Evolutionary conservation across 1,140 invertebrate species (phyloP).

Genomic region (Sarcophaga peregrina): DNA sequence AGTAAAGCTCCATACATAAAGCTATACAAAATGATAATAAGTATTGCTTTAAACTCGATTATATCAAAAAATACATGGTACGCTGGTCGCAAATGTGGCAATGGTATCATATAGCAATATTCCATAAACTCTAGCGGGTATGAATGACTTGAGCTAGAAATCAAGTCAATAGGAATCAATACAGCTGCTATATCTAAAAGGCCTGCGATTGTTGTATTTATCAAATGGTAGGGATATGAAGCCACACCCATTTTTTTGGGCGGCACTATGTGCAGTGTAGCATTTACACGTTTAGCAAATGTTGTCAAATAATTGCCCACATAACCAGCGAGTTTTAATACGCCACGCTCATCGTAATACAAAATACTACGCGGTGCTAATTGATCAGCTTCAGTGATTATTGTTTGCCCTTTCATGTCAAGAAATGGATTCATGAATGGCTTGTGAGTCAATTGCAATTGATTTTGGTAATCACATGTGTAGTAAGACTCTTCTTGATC

Average conservation of each 20-base stretch:
- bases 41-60: neutral
- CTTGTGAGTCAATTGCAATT: too few species aligned
- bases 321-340: conserved; percentile 48
- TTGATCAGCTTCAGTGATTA: conserved; percentile 42
- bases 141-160: neutral
- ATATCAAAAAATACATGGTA: neutral
- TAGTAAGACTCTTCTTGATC: too few species aligned
- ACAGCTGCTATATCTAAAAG: conserved; percentile 25
- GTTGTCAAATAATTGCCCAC: conserved; percentile 47
- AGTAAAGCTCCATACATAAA: neutral
- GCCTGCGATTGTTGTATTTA: neutral
- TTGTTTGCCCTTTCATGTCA: neutral
- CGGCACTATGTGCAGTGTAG: conserved; percentile 33
- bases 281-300: conserved; percentile 52
- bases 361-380: conserved; percentile 50
- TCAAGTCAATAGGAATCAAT: neutral
- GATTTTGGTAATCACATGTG: too few species aligned
- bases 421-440: too few species aligned
- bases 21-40: neutral
- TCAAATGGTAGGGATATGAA: neutral
- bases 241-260: neutral
- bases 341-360: conserved; percentile 38
- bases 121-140: conserved; percentile 8
- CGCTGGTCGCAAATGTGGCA: neutral
- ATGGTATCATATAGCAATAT: conserved; percentile 17